These are phyloP conservation scores for Himalopsyche tibetana DNA, from an alignment of 2,888 invertebrate genomes.

Conservation along the genomic window DNA sequence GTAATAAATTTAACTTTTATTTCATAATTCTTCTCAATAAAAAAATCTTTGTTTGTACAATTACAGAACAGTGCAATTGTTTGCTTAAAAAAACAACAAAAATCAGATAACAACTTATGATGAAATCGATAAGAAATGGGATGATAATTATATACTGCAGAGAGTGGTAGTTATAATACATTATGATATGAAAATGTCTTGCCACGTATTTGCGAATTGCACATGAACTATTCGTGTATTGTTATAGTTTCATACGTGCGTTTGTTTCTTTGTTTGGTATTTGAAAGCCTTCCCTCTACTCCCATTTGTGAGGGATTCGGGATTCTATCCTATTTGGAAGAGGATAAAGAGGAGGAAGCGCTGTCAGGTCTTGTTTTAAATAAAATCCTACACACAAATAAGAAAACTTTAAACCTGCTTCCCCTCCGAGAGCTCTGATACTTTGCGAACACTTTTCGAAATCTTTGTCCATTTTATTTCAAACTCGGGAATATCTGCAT, in stretches of 20 bases:
- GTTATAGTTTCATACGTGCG: slow-evolving; percentile 5
- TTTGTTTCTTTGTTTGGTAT: slow-evolving; percentile 15
- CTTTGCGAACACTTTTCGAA: not conserved
- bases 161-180: too few relatives aligned
- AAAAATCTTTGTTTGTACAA: too few relatives aligned
- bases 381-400: slow-evolving; percentile 8
- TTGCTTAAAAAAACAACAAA: too few relatives aligned
- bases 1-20: too few relatives aligned
- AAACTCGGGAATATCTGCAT: not conserved
- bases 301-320: slow-evolving; percentile 1
- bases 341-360: slow-evolving; percentile 5
- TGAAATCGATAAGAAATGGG: too few relatives aligned
- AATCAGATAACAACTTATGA: too few relatives aligned
- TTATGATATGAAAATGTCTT: too few relatives aligned
- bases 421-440: not conserved
- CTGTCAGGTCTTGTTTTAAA: slow-evolving; percentile 26
- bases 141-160: too few relatives aligned
- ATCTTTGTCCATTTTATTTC: not conserved
- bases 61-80: too few relatives aligned
- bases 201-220: too few relatives aligned
- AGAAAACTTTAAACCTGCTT: slow-evolving; percentile 5
- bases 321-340: slow-evolving; percentile 27
- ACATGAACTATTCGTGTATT: not conserved
- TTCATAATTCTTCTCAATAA: too few relatives aligned
- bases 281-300: not conserved